Base-by-base conservation (phyloP, 2,113 vertebrate species). In the Hymenochirus boettgeri region DNA sequence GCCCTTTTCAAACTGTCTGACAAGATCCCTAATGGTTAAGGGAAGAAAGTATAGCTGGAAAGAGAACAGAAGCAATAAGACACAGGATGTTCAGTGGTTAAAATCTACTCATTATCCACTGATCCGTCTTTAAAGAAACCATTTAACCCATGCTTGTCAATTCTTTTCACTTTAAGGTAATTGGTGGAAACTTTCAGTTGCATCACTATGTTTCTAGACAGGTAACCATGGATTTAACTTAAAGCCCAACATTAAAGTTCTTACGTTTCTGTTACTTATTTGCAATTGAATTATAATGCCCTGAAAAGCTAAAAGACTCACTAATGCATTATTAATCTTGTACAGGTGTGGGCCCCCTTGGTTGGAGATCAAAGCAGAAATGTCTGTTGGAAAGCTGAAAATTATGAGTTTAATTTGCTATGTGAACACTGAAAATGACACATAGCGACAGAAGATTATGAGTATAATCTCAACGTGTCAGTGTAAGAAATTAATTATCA, bases 121-220 rank as follows among this genome's bases (percentile, higher is more conserved):
- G 47, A 77, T 83, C 82, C 73, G 79, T 82, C 77, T 71, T 79
- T 81, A 83, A 82, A 76, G 85, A 82, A 82, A 82, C 78, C 81
- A 89, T 87, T 84, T 85, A 86, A 83, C 75, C 78, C 76, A 83
- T 83, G 86, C 86, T 86, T 86, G 88, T 90, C 89, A 87, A 89
- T 89, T 87, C 86, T 89, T 87, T 48, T 48, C 46, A 22, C 21
- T 48, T 89, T 84, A 87, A 86, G 88, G 85, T 89, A 90, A 90
- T 89, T 89, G 88, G 86, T 87, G 76, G 76, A 72, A 82, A 86
- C 85, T 85, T 87, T 83, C 83, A 83, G 86, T 88, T 83, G 82
- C 80, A 57, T 73, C 8, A 78, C 82, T 77, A 74, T 73, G 72
- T 87, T 84, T 86, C 83, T 79, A 65, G 87, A 86, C 85, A 81